Conservation (phyloP, 2,888 invertebrate genomes). For the Hypomecis punctinalis region DNA sequence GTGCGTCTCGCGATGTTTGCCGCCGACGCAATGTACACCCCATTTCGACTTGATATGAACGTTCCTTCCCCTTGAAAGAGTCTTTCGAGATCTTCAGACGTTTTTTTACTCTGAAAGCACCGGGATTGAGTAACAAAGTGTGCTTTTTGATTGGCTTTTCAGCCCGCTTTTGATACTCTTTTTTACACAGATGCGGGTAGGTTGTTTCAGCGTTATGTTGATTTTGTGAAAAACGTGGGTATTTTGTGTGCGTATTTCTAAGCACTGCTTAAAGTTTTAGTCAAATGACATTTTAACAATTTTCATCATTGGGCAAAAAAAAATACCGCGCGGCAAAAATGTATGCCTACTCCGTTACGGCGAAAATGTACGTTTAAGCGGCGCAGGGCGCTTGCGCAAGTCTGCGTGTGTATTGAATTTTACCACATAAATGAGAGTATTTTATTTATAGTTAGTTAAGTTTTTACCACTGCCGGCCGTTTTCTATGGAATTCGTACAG, state of each 20-base stretch:
- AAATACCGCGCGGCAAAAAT: too few relatives aligned
- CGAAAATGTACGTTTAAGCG: too few relatives aligned
- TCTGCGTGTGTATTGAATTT: too few relatives aligned
- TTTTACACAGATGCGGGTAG: conserved; percentile 30
- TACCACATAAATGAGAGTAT: too few relatives aligned
- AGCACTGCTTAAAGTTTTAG: background rate
- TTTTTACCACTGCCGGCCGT: too few relatives aligned
- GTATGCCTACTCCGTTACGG: too few relatives aligned
- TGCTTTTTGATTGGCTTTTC: conserved; percentile 64
- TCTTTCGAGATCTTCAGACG: conserved; percentile 60
- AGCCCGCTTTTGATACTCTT: conserved; percentile 47
- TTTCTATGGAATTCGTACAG: too few relatives aligned
- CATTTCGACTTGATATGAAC: conserved; percentile 74
- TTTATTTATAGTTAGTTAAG: too few relatives aligned
- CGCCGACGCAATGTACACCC: conserved; percentile 71
- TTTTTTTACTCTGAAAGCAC: conserved; percentile 59
- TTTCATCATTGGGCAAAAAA: too few relatives aligned
- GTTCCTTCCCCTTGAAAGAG: conserved; percentile 62
- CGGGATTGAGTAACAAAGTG: conserved; percentile 70
- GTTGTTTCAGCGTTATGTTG: conserved; percentile 7
- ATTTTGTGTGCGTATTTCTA: background rate
- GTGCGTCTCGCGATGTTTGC: conserved; percentile 78
- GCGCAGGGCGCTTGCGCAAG: too few relatives aligned
- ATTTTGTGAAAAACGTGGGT: background rate
- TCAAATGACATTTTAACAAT: too few relatives aligned